phyloP scores from a whole-genome alignment of 2,888 invertebrate genomes.

The Kryphioiulus occultus region DNA sequence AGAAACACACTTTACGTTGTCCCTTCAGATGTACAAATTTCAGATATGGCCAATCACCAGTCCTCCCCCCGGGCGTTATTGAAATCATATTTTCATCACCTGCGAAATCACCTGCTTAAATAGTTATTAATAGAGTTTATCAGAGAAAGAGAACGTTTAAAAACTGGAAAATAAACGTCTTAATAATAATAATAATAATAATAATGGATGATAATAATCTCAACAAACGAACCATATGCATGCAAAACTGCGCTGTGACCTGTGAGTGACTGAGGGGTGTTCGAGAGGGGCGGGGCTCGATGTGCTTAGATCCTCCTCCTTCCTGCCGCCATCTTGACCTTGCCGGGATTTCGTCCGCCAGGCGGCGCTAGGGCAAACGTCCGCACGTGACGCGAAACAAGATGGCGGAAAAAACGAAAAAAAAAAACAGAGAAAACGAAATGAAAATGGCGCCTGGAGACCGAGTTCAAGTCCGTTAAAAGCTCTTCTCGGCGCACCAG shows the following conservation, averaged over 20 bases:
- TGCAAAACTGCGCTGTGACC: neutral
- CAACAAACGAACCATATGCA: neutral
- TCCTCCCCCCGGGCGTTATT: too few relatives aligned
- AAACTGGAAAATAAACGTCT: neutral
- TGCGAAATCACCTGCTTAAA: neutral
- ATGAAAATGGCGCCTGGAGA: too few relatives aligned
- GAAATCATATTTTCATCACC: neutral
- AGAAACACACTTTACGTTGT: too few relatives aligned
- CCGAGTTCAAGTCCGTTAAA: too few relatives aligned
- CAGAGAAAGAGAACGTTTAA: neutral
- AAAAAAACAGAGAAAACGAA: neutral
- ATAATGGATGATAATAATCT: too few relatives aligned
- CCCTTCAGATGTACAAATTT: too few relatives aligned
- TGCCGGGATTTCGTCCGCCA: neutral
- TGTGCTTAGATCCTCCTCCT: neutral
- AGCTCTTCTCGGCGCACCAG: neutral
- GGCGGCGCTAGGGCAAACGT: too few relatives aligned
- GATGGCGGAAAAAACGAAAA: neutral
- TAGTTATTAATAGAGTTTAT: conserved; percentile 3
- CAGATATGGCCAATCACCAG: neutral
- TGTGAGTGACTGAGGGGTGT: too few relatives aligned
- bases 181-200: too few relatives aligned
- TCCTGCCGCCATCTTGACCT: neutral
- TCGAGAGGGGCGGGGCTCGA: too few relatives aligned
- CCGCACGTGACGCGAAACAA: neutral